These are phyloP conservation scores for Lamellibrachia satsuma DNA, from an alignment of 2,888 invertebrate species.

Conservation along the genomic window DNA sequence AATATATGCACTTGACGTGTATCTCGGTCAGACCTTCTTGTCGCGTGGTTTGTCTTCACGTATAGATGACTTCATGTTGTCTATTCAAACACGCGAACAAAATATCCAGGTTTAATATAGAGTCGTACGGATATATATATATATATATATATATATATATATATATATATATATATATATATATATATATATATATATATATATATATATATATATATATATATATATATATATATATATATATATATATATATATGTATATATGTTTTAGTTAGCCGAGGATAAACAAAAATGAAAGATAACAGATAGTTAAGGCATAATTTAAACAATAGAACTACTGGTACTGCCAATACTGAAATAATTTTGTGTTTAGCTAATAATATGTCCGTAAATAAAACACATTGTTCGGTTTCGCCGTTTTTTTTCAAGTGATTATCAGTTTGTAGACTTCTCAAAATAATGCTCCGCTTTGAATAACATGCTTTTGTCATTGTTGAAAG, in stretches of 20 bases:
- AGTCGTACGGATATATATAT: not conserved
- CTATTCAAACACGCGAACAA: not conserved
- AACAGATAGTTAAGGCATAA: not conserved
- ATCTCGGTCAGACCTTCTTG: not conserved
- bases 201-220: no score
- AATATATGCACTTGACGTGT: not conserved
- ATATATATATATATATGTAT: no score
- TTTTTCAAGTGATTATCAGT: not conserved
- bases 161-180: not conserved
- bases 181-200: not conserved
- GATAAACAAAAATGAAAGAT: no score
- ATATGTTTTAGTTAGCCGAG: no score
- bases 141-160: not conserved
- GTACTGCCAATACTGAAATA: not conserved
- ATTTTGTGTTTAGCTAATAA: not conserved
- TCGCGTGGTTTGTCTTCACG: not conserved
- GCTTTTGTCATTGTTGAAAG: not conserved
- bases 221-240: no score
- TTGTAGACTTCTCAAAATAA: not conserved
- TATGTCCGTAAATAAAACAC: not conserved
- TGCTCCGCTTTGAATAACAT: not conserved
- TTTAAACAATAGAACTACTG: not conserved
- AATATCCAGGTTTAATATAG: not conserved
- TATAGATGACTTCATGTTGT: not conserved
- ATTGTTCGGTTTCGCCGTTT: not conserved